A percentile compares a stretch with the other conserved stretches of the same genome.
These are phyloP conservation scores for Piaya cayana DNA, from an alignment of 2,113 vertebrate species.

Conservation along the genomic window DNA sequence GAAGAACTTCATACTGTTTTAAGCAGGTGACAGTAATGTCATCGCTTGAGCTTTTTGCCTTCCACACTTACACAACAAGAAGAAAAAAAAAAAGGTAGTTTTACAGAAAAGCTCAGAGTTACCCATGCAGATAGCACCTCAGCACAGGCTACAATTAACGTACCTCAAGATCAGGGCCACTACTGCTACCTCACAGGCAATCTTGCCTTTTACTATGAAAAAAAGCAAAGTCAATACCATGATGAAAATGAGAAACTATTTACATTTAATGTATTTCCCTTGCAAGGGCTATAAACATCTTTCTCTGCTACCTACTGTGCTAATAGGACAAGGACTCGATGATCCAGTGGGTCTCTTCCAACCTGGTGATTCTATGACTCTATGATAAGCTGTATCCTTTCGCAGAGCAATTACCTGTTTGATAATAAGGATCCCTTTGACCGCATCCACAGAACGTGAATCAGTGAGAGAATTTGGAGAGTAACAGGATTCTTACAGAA, in stretches of 20 bases:
- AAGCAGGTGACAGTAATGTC: slow-evolving; percentile 83
- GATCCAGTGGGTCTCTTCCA: no score
- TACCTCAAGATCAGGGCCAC: neutral
- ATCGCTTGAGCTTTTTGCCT: slow-evolving; percentile 70
- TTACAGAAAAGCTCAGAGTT: slow-evolving; percentile 33
- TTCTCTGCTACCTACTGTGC: neutral
- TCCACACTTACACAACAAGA: slow-evolving; percentile 52
- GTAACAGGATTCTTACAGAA: neutral
- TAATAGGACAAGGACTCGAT: no score
- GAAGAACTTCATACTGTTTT: slow-evolving; percentile 77
- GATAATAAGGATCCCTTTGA: neutral
- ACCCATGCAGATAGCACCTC: slow-evolving; percentile 8
- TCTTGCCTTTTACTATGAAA: neutral
- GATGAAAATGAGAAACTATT: neutral
- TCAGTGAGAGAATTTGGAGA: neutral
- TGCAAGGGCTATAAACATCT: neutral
- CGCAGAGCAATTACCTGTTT: neutral
- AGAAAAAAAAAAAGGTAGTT: neutral
- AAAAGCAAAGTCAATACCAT: neutral
- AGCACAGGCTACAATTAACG: neutral
- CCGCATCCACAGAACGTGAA: neutral
- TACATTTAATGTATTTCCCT: neutral
- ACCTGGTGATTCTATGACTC: no score
- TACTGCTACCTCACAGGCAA: neutral
- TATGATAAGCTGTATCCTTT: neutral